Conservation (phyloP, 2,797 vertebrate species). For the Pipistrellus pygmaeus region DNA sequence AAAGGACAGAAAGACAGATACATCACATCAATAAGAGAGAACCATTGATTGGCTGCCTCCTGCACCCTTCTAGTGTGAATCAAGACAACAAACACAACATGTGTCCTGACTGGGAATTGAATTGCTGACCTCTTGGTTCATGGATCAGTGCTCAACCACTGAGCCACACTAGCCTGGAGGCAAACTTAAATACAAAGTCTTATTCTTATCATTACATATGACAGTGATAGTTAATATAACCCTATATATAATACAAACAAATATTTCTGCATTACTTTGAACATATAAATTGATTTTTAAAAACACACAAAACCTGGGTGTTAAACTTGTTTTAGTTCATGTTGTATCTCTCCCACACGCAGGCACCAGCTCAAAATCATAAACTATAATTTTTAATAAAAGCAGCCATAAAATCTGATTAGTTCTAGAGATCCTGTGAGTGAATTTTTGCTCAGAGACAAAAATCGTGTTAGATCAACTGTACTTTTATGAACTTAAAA, state of each 20-base stretch:
- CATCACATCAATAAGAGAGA: not conserved
- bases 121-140: not conserved
- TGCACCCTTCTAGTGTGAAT: not conserved
- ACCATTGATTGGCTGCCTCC: not conserved
- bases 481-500: conserved; percentile 77
- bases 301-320: not conserved
- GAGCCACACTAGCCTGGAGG: not conserved
- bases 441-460: conserved; percentile 62
- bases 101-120: not conserved
- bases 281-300: not conserved
- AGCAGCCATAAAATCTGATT: not conserved
- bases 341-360: conserved; percentile 55
- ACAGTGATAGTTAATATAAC: conserved; percentile 49
- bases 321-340: conserved; percentile 49
- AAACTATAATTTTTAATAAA: conserved; percentile 69
- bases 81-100: not conserved
- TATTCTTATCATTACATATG: conserved; percentile 76
- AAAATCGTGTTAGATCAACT: conserved; percentile 40
- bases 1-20: too few relatives aligned
- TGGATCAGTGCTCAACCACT: not conserved
- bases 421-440: not conserved
- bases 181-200: conserved; percentile 80
- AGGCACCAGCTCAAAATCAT: conserved; percentile 40
- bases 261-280: not conserved
- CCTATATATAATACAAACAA: not conserved